Conservation (phyloP, 2,888 invertebrate species). For the Conus canariensis region DNA sequence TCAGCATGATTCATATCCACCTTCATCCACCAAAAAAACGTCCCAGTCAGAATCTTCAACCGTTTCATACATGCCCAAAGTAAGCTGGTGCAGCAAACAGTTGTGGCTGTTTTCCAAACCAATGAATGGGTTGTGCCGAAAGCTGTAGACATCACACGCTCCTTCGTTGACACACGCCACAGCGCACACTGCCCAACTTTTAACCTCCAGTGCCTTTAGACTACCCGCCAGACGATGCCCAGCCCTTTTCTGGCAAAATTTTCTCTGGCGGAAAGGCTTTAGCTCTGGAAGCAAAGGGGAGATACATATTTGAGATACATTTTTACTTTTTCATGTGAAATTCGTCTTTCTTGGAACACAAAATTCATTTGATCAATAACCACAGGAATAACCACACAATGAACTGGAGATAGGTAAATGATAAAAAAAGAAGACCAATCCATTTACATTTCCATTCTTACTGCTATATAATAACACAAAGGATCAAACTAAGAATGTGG, state of each 20-base stretch:
- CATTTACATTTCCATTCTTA: too few species aligned
- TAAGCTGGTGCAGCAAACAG: not conserved
- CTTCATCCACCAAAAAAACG: not conserved
- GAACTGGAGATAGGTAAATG: too few species aligned
- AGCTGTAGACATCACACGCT: not conserved
- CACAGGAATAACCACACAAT: too few species aligned
- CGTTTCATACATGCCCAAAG: not conserved
- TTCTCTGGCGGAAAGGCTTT: not conserved
- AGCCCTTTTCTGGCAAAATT: not conserved
- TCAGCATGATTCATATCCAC: too few species aligned
- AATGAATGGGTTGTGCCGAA: not conserved
- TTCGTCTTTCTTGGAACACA: too few species aligned
- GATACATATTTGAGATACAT: too few species aligned
- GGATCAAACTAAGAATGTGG: too few species aligned
- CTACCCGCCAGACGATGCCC: not conserved
- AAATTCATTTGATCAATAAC: too few species aligned
- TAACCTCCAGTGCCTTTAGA: not conserved
- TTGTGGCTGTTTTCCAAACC: not conserved
- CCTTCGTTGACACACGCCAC: not conserved
- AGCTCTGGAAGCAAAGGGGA: not conserved
- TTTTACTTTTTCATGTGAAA: too few species aligned
- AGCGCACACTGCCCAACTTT: not conserved
- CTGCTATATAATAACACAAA: too few species aligned
- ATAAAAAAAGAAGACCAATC: too few species aligned
- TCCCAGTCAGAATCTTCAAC: not conserved